Base-by-base conservation (phyloP, 1,140 invertebrate genomes). In the Armadillidium nasatum region DNA sequence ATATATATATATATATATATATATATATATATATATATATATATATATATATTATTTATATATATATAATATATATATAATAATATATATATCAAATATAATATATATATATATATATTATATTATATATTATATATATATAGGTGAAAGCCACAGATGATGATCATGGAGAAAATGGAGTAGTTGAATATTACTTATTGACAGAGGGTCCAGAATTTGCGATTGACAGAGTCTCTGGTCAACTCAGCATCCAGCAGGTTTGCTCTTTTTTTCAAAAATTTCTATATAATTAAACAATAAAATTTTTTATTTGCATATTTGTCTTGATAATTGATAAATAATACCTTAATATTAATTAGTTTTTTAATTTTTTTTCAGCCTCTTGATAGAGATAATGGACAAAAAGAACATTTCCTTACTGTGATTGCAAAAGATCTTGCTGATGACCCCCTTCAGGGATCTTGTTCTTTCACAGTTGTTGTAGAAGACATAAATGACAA, bases 401-500 rank as follows among this genome's bases (percentile, higher is more conserved):
- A 45, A 23, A 70, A 71, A 44, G 74, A 76, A 33, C 67, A 71
- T 22, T 76, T 71, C 74, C 43, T 76, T n/a, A 76, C 74, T 21
- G 74, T 76, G 68, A 71, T 76, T 19, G 74, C n/a, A 6, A 71
- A 71, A 54, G 74, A 76, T 33, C 44, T 44, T 3, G 69, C 50
- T 7, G 21, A 50, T 0, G 44, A 50, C 19, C 68, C 74, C 33
- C 74, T 76, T 10, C 67, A 76, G 68, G 69, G 74, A 2, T 70
- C 74, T 66, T 76, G 74, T 66, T 76, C 74, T 43, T 76, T 76
- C 44, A 71, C 54, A 67, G 69, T 76, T 22, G 45, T 71, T 44
- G 67, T 76, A 19, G 67, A 76, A 44, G 74, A 76, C 23, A 50
- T 76, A 50, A 76, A 76, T 54, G 74, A 76, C 50, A 76, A 76